Evolutionary conservation across 2,113 vertebrate genomes (phyloP).

Genomic region (Genyomyrus donnyi): DNA sequence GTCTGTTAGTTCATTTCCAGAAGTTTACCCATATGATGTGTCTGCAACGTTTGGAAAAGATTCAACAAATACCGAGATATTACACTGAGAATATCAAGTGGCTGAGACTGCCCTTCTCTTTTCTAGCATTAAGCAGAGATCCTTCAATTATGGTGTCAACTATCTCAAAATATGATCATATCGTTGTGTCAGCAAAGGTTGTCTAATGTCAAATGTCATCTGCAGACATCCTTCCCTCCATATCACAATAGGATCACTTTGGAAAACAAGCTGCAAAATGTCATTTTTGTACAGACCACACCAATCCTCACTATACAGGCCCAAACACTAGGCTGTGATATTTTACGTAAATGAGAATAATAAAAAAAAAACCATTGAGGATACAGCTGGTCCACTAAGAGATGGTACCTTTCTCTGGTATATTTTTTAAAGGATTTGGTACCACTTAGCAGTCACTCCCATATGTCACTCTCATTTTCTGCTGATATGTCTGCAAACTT

Average conservation of each 20-base stretch:
- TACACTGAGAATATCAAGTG: neutral
- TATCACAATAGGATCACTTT: neutral
- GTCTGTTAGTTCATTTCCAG: neutral
- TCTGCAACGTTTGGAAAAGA: neutral
- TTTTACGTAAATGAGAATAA: neutral
- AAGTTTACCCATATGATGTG: neutral
- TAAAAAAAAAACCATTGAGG: neutral
- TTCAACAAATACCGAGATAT: neutral
- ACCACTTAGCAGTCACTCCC: neutral
- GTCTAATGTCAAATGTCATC: neutral
- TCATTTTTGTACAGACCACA: neutral
- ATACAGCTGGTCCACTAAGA: neutral
- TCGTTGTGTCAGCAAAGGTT: neutral
- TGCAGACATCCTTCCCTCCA: neutral
- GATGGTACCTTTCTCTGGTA: neutral
- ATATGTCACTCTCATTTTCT: neutral
- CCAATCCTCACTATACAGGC: neutral
- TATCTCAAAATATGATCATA: neutral
- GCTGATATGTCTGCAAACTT: neutral
- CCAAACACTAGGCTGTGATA: neutral
- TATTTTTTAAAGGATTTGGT: neutral
- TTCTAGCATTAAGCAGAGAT: neutral
- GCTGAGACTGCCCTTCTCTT: neutral
- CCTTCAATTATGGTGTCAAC: neutral
- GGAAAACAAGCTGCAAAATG: neutral